These are phyloP conservation scores for Dysidea cf. avara DNA, from an alignment of 37 sponge, comb jelly and placozoan species.

Conservation along the genomic window DNA sequence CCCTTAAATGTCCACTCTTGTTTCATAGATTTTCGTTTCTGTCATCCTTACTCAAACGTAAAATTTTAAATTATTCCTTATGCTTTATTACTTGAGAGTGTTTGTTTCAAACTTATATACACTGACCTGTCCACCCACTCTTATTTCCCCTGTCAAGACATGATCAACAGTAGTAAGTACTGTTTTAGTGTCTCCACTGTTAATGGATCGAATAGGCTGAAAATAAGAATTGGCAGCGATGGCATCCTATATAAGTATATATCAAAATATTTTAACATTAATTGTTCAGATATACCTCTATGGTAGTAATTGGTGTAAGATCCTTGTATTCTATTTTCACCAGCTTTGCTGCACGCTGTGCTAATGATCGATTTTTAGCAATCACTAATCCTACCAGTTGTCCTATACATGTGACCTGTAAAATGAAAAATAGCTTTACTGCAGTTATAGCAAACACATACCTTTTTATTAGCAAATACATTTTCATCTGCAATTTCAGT, in stretches of 20 bases:
- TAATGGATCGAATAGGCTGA: slow-evolving; percentile 1
- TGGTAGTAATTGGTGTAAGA: slow-evolving; percentile 47
- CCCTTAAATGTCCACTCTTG: too few species aligned
- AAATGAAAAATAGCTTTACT: too few species aligned
- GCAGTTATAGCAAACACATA: too few species aligned
- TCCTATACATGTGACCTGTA: slow-evolving; percentile 36
- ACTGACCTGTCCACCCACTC: slow-evolving; percentile 64
- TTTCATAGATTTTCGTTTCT: too few species aligned
- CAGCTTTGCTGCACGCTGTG: slow-evolving; percentile 40
- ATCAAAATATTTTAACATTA: slow-evolving; percentile 5
- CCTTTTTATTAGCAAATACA: slow-evolving; percentile 51
- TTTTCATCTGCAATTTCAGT: slow-evolving; percentile 11
- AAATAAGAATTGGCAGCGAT: slow-evolving; percentile 60
- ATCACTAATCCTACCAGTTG: slow-evolving; percentile 59
- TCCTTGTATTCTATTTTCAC: slow-evolving; percentile 47
- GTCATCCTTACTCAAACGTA: too few species aligned
- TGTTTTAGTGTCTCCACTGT: slow-evolving; percentile 38
- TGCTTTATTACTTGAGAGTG: too few species aligned
- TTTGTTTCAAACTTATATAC: too few species aligned
- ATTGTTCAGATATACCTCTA: slow-evolving; percentile 15
- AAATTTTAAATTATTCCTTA: too few species aligned
- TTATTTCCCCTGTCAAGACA: slow-evolving; percentile 40
- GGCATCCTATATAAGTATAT: slow-evolving; percentile 56
- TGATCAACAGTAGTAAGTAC: slow-evolving; percentile 37
- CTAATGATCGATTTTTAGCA: slow-evolving; percentile 28